Evolutionary conservation across 2,888 invertebrate species (phyloP), one percentile per base, ranked within the genome.

Genomic region (Auanema freiburgensis): DNA sequence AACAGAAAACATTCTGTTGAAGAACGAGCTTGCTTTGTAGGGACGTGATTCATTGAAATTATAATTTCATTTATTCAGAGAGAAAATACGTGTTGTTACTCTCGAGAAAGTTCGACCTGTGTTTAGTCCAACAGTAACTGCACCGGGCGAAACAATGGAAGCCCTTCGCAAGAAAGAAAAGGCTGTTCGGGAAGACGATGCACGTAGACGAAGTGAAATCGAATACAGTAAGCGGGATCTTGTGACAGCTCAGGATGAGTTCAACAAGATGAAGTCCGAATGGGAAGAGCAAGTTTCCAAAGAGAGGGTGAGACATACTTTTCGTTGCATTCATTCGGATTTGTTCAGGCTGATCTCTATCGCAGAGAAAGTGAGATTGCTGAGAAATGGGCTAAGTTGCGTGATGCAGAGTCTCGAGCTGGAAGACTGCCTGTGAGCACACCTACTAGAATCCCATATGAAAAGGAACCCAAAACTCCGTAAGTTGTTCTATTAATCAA

Each of bases 151-250:
- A 43, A 68, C 76, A 33, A 67, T 73, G 72, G 76, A 76, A 51
- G 67, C 62, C 57, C 40, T 76, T 55, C 21, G 73, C 18, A 70
- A 65, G 46, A 76, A 76, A 56, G 75, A 76, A 44, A 65, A 73
- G 41, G 62, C 56, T 10, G 57, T 52, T 12, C 33, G 57, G 23
- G 62, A 62, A 24, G 58, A 57, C 6, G 58, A 57, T 11, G 33
- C 43, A 3, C 50, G 46, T 24, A 51, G 23, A 23, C 52, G 21
- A 58, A 58, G 44, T 33, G 50, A 52, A 1, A 16, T 63, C 12
- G 58, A 63, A 21, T 25, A 58, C 11, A 16, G 40, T 10, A 58
- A 63, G n/a, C 53, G 43, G 18, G 58, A 63, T n/a, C 51, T 58
- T 16, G 12, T 23, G n/a, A 24, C 44, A 4, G 14, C 40, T 16